Evolutionary conservation across 2,888 invertebrate species (phyloP).

Genomic region (Mongoloraphidia duomilia): DNA sequence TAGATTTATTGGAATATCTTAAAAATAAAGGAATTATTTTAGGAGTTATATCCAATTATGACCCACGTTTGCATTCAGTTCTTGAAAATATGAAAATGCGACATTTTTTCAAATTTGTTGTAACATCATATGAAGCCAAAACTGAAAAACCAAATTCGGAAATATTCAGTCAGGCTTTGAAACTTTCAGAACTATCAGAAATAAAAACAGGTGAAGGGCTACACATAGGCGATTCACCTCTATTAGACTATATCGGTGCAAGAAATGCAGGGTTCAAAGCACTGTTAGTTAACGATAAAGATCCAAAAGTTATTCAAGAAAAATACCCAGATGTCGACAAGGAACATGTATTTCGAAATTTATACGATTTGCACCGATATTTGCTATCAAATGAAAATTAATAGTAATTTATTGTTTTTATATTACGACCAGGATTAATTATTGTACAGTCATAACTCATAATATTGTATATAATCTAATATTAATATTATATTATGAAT

Average conservation of each 20-base stretch:
- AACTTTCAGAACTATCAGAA: constrained; percentile 27
- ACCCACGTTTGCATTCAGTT: constrained; percentile 59
- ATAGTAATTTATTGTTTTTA: no score
- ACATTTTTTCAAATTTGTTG: constrained; percentile 62
- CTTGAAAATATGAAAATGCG: constrained; percentile 49
- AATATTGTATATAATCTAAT: not conserved
- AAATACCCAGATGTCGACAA: not conserved
- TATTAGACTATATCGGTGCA: constrained; percentile 68
- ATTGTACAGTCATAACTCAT: not conserved
- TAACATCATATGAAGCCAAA: constrained; percentile 63
- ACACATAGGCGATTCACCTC: constrained; percentile 69
- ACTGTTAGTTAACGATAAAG: constrained; percentile 25
- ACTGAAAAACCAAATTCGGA: constrained; percentile 57
- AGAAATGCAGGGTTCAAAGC: constrained; percentile 63
- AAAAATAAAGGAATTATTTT: constrained; percentile 33
- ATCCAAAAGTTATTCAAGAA: not conserved
- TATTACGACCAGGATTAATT: not conserved
- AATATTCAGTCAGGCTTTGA: constrained; percentile 55
- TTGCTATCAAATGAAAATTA: not conserved
- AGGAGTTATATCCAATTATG: constrained; percentile 81
- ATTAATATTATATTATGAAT: not conserved
- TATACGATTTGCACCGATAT: not conserved
- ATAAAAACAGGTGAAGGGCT: constrained; percentile 48
- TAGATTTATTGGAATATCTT: constrained; percentile 47
- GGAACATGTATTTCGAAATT: not conserved